These are phyloP conservation scores for Uromys caudimaculatus DNA, from an alignment of 2,797 vertebrate genomes.

Conservation along the genomic window DNA sequence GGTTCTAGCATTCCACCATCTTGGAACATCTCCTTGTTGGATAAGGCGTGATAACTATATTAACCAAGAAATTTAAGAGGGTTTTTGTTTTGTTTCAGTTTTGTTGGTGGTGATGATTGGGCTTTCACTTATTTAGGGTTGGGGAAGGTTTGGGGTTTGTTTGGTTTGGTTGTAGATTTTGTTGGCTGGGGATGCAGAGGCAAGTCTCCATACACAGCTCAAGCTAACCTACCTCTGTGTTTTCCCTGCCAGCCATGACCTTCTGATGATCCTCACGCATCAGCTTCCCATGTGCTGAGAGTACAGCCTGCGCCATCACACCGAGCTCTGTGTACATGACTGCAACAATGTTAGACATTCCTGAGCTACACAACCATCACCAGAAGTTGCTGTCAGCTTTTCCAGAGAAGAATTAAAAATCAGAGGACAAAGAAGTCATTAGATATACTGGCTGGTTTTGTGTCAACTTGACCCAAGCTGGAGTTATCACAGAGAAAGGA, in stretches of 20 bases:
- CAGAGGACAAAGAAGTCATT: conserved; percentile 28
- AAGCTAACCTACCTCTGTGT: not conserved
- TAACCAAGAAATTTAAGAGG: conserved; percentile 1
- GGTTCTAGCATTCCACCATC: not conserved
- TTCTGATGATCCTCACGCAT: not conserved
- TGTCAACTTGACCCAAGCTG: too few species aligned
- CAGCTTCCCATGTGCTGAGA: not conserved
- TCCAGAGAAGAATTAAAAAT: conserved; percentile 20
- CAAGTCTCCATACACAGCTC: not conserved
- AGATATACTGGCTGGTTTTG: not conserved
- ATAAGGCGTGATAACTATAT: not conserved
- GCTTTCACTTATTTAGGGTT: not conserved
- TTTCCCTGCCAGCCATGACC: too few species aligned
- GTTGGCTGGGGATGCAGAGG: not conserved
- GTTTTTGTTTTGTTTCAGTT: not conserved
- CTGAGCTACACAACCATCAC: not conserved
- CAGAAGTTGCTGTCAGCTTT: not conserved
- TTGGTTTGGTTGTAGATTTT: not conserved
- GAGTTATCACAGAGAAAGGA: too few species aligned
- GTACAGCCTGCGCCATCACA: too few species aligned
- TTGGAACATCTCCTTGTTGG: not conserved
- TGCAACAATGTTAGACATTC: not conserved
- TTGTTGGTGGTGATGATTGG: not conserved
- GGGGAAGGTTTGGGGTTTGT: not conserved
- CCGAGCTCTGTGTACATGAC: not conserved